A percentile compares a stretch with the other conserved stretches of the same genome.
phyloP scores from a whole-genome alignment of 2,797 vertebrate species.

The Psittacula echo region DNA sequence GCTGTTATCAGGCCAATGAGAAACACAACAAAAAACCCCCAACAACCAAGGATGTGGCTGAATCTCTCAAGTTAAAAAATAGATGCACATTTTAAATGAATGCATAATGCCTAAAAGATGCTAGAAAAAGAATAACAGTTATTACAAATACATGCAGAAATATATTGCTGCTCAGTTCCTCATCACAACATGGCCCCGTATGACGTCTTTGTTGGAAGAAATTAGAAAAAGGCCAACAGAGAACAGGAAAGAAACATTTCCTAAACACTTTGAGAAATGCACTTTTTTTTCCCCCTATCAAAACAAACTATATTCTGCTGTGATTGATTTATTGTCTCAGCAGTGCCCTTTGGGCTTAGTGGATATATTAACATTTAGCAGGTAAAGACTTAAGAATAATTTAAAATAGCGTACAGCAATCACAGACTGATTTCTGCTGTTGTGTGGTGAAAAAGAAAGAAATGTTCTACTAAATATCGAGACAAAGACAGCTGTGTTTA shows the following conservation, averaged over 20 bases:
- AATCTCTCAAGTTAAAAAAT: background rate
- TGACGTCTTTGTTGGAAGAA: background rate
- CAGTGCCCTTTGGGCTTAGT: background rate
- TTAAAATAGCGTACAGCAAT: background rate
- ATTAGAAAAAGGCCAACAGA: background rate
- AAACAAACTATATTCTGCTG: background rate
- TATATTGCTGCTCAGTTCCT: background rate
- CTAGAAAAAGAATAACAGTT: background rate
- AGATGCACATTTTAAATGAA: background rate
- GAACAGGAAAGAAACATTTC: background rate
- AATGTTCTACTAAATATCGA: background rate
- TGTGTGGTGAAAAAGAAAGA: background rate
- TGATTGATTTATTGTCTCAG: slow-evolving; percentile 18
- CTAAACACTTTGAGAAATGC: background rate
- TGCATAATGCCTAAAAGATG: background rate
- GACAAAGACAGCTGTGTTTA: background rate
- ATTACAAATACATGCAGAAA: background rate
- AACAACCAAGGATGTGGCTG: background rate
- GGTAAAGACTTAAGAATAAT: background rate
- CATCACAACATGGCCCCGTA: accelerated
- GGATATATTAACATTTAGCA: slow-evolving; percentile 26
- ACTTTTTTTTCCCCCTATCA: background rate
- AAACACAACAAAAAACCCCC: background rate
- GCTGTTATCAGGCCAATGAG: background rate
- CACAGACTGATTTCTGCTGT: background rate